These are phyloP conservation scores for Chrysodeixis includens DNA, from an alignment of 2,888 invertebrate genomes.

Conservation along the genomic window DNA sequence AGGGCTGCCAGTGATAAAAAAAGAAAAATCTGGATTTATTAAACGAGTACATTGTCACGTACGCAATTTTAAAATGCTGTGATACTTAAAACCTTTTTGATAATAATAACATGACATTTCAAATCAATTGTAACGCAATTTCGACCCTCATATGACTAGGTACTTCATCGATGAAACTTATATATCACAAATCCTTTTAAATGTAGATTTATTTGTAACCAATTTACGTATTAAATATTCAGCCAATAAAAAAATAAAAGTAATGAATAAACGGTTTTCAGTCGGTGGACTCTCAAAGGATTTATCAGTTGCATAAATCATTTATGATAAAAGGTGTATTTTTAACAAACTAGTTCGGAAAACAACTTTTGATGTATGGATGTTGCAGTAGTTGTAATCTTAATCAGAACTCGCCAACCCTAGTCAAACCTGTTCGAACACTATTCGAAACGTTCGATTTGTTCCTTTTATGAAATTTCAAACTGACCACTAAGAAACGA, in stretches of 20 bases:
- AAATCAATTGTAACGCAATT: not conserved
- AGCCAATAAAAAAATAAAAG: not conserved
- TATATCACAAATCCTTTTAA: too few relatives aligned
- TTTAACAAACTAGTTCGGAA: not conserved
- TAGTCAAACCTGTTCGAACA: conserved; percentile 71
- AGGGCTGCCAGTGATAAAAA: conserved; percentile 42
- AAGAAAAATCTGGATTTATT: too few relatives aligned
- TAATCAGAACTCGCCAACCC: conserved; percentile 25
- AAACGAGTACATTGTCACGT: not conserved
- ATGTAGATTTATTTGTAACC: not conserved
- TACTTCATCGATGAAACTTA: too few relatives aligned
- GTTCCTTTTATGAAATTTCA: conserved; percentile 52
- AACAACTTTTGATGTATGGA: not conserved
- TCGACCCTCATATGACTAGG: not conserved
- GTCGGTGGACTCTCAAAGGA: not conserved
- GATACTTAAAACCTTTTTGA: not conserved
- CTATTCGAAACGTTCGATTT: conserved; percentile 63
- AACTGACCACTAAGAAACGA: conserved; percentile 35
- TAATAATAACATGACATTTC: not conserved
- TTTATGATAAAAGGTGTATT: not conserved
- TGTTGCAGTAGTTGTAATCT: conserved; percentile 12
- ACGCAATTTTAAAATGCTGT: not conserved
- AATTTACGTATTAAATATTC: not conserved
- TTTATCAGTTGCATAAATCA: conserved; percentile 3
- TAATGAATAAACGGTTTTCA: not conserved